Percentiles rank a stretch among this genome's conserved stretches.
phyloP scores from a whole-genome alignment of 2,113 vertebrate species.

The Callaeas wilsoni region DNA sequence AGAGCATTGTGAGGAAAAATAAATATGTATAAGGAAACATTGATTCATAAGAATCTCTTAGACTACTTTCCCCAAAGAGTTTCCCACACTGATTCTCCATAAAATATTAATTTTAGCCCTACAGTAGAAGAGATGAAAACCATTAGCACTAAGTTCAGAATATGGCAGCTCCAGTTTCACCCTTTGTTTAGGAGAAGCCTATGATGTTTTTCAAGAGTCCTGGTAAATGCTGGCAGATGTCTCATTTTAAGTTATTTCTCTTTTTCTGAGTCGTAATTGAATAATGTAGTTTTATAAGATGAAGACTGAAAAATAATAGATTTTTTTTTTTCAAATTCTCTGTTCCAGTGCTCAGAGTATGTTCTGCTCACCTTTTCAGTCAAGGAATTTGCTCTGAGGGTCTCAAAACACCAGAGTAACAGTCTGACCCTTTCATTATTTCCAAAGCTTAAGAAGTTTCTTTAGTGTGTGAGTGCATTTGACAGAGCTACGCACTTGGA shows the following conservation, averaged over 20 bases:
- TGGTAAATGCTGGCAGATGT: not conserved
- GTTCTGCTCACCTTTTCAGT: not conserved
- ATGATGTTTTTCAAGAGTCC: not conserved
- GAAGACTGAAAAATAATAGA: not conserved
- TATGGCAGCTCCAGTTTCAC: not conserved
- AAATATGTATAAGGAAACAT: conserved; percentile 25
- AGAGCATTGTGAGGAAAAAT: not conserved
- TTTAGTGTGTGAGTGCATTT: not conserved
- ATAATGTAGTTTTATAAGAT: not conserved
- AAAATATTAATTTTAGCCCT: not conserved
- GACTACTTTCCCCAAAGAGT: not conserved
- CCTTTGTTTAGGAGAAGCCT: not conserved
- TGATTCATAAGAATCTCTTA: not conserved
- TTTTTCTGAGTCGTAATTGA: not conserved
- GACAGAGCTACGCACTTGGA: not conserved
- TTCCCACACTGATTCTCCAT: not conserved
- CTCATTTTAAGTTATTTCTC: not conserved
- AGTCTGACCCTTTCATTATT: not conserved
- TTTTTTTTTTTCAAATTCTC: not conserved
- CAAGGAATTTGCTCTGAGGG: not conserved
- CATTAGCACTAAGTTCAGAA: not conserved
- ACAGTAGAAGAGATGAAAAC: not conserved
- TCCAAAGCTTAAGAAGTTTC: not conserved
- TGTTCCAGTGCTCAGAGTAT: not conserved
- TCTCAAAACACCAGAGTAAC: not conserved